Evolutionary conservation across 2,797 vertebrate species (phyloP).

Genomic region (Malurus splendens): DNA sequence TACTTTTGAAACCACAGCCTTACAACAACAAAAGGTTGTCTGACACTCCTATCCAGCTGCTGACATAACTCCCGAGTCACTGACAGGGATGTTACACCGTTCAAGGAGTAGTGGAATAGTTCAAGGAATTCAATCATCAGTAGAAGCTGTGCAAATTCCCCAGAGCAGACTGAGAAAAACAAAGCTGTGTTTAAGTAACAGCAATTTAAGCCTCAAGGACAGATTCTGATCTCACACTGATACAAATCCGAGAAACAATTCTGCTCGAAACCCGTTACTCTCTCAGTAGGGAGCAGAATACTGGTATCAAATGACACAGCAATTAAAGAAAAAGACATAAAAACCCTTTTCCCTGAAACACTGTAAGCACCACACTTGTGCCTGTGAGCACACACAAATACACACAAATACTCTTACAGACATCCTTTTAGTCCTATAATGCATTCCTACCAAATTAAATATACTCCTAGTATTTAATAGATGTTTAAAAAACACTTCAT

Average conservation of each 20-base stretch:
- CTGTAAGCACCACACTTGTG: neutral
- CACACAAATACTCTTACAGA: neutral
- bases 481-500: neutral
- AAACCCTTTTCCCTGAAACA: neutral
- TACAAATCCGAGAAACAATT: neutral
- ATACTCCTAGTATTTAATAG: neutral
- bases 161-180: neutral
- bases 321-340: neutral
- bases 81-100: rapidly evolving
- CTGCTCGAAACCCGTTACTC: neutral
- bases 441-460: neutral
- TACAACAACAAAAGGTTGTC: neutral
- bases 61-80: rapidly evolving
- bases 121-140: neutral
- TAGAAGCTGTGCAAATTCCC: neutral
- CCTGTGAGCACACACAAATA: neutral
- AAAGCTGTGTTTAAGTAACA: neutral
- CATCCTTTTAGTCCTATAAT: neutral
- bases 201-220: neutral
- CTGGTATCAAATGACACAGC: neutral
- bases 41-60: neutral
- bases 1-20: neutral
- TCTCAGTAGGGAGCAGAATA: neutral
- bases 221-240: neutral
- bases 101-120: neutral